Evolutionary conservation across 23 tunicate genomes (phyloP), one percentile per base, ranked within the genome.

Genomic region (Styela clava): DNA sequence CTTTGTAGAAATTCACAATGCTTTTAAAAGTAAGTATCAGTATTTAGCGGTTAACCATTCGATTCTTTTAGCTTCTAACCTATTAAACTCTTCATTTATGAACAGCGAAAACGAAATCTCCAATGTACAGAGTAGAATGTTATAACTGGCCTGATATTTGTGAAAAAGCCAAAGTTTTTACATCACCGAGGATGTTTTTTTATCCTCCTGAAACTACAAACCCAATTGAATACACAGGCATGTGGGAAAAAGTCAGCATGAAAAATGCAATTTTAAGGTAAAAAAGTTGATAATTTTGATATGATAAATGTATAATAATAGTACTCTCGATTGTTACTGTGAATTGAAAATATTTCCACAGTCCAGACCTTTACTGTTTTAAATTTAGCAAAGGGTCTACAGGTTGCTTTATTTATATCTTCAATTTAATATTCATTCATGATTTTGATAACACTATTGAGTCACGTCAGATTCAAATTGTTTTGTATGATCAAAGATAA

Each of bases 81-180:
- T 0, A 61, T 23, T 61, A 23, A 61, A 61, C 79, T 25, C 32
- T 74, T 31, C 0, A 24, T n/a, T 69, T 1, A 34, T 67, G 23
- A 28, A 31, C 26, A 24, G 37, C 0, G 81, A 82, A 44, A 44
- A 5, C 56, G 56, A 44, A 44, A 44, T 44, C 87, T 3, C 87
- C 87, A 16, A 78, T 91, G 69, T 61, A 86, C 72, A 73, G 91
- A 33, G 91, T 91, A 69, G 97, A 91, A 78, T 91, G 97, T 63
- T 86, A 88, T 78, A 89, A 91, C 51, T 91, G 97, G 97, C 97
- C 97, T 7, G 91, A 91, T 33, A 84, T 91, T 1, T 91, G 97
- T 74, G 79, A 84, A 62, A 86, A 83, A 51, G 91, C 84, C 20
- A 64, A 61, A 2, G 61, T 91, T 0, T 65, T 24, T 70, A 86